phyloP scores from a whole-genome alignment of 1,140 invertebrate genomes.

The Archegozetes longisetosus region DNA sequence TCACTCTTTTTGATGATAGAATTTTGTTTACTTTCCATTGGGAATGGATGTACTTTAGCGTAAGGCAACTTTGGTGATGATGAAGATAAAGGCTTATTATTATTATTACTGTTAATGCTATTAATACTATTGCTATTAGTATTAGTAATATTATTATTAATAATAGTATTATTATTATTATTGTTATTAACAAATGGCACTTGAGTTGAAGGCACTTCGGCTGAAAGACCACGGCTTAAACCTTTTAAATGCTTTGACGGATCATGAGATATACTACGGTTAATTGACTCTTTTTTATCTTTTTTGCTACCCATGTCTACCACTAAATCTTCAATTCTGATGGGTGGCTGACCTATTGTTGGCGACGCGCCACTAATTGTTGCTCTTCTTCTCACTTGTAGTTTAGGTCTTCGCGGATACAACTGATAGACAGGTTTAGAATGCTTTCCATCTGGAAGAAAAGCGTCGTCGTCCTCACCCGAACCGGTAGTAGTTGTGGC shows the following conservation, averaged over 20 bases:
- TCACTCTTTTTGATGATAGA: neutral
- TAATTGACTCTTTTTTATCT: neutral
- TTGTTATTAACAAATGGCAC: neutral
- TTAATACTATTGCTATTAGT: neutral
- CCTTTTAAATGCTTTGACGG: neutral
- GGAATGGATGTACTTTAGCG: constrained; percentile 3
- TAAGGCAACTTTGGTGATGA: constrained; percentile 6
- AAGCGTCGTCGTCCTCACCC: neutral
- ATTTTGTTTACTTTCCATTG: neutral
- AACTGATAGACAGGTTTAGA: neutral
- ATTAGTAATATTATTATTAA: neutral
- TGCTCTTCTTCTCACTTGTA: constrained; percentile 47
- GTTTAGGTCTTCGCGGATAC: neutral
- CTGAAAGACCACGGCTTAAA: neutral
- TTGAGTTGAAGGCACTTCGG: neutral
- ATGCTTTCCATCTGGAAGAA: neutral
- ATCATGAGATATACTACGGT: neutral
- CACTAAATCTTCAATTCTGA: constrained; percentile 41
- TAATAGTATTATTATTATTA: neutral
- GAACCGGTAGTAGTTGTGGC: constrained; percentile 1
- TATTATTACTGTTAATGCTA: neutral
- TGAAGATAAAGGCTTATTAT: neutral
- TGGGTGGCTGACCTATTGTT: constrained; percentile 42
- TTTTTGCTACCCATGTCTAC: constrained; percentile 1
- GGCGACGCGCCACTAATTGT: constrained; percentile 72